These are phyloP conservation scores for Odontesthes bonariensis DNA, from an alignment of 2,113 vertebrate genomes.

Conservation along the genomic window DNA sequence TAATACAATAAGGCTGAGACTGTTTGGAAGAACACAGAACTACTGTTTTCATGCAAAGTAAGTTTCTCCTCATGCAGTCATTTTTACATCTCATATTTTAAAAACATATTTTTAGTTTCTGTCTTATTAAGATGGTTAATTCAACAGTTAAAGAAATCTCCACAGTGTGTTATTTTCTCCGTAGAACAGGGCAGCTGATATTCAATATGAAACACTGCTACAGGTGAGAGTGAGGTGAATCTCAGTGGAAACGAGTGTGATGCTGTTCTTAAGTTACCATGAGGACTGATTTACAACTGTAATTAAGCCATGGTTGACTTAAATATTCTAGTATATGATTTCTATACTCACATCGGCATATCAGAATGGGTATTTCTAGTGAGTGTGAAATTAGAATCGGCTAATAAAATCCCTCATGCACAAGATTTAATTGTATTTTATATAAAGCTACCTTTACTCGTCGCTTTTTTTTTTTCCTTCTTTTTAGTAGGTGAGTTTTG, in stretches of 20 bases:
- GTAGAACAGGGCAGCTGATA: constrained; percentile 11
- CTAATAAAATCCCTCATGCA: constrained; percentile 10
- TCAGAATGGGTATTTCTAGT: constrained; percentile 1
- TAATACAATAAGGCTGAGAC: too few relatives aligned
- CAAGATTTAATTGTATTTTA: constrained; percentile 33
- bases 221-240: not conserved
- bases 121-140: not conserved
- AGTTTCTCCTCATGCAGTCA: too few relatives aligned
- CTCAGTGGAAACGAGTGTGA: not conserved
- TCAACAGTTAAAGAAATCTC: not conserved
- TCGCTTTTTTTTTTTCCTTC: constrained; percentile 15
- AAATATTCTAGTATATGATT: not conserved
- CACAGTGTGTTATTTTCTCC: constrained; percentile 7
- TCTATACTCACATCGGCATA: not conserved
- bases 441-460: constrained; percentile 6
- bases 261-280: not conserved
- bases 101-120: not conserved
- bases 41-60: too few relatives aligned
- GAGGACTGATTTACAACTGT: constrained; percentile 24
- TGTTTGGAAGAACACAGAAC: too few relatives aligned
- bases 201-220: constrained; percentile 22
- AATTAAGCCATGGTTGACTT: constrained; percentile 15
- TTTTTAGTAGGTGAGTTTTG: constrained; percentile 10
- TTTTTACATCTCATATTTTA: not conserved
- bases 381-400: not conserved